phyloP scores from a whole-genome alignment of 1,140 invertebrate species.

The Lordiphosa collinella region DNA sequence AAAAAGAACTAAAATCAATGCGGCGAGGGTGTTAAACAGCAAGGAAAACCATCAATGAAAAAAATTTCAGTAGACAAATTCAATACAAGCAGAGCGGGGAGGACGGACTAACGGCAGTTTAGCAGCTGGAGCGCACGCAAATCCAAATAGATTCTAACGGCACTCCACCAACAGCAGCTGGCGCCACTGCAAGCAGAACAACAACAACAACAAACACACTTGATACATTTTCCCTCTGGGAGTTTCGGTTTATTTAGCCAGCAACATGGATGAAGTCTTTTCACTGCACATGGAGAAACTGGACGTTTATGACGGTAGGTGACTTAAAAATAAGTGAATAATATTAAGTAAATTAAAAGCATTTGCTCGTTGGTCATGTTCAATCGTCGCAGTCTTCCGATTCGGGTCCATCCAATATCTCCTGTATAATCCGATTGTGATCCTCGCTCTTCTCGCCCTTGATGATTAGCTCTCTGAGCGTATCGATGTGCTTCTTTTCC shows the following conservation, averaged over 20 bases:
- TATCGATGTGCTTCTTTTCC: constrained; percentile 46
- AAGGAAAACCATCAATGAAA: constrained; percentile 4
- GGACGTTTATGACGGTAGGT: constrained; percentile 67
- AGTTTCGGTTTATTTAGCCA: constrained; percentile 8
- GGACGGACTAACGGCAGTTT: too few species aligned
- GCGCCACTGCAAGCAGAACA: too few species aligned
- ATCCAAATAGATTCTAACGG: too few species aligned
- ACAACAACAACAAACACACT: constrained; percentile 1
- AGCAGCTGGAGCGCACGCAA: too few species aligned
- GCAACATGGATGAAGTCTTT: constrained; percentile 72
- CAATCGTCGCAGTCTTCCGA: constrained; percentile 32
- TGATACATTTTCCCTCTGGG: too few species aligned
- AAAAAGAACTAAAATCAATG: constrained; percentile 20
- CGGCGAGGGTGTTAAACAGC: constrained; percentile 8
- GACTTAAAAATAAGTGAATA: constrained; percentile 63
- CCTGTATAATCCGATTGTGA: constrained; percentile 46
- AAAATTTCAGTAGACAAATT: constrained; percentile 2
- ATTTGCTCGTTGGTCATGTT: constrained; percentile 62
- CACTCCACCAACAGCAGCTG: too few species aligned
- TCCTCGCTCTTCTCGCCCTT: constrained; percentile 52
- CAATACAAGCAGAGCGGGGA: too few species aligned
- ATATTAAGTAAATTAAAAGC: constrained; percentile 55
- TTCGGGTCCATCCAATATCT: constrained; percentile 48
- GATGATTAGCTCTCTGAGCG: constrained; percentile 51
- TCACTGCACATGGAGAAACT: constrained; percentile 70